phyloP scores from a whole-genome alignment of 2,888 invertebrate species.

The Drosophila quinaria region DNA sequence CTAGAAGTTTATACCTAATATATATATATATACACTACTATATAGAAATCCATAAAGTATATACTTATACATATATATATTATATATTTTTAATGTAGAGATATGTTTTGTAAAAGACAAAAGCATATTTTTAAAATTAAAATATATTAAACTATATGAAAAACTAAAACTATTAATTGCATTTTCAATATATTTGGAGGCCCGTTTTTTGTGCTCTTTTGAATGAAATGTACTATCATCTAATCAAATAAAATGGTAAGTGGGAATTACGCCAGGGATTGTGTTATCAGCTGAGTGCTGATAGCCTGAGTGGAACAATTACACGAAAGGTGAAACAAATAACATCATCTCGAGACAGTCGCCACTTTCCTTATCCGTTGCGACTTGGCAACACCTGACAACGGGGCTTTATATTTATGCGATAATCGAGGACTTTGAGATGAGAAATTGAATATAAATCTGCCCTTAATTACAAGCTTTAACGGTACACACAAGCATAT shows the following conservation, averaged over 20 bases:
- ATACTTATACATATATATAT: conserved; percentile 54
- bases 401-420: background rate
- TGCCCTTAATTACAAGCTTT: conserved; percentile 43
- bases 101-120: conserved; percentile 79
- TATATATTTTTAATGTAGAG: conserved; percentile 79
- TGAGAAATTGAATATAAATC: conserved; percentile 25
- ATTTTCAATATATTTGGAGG: conserved; percentile 5
- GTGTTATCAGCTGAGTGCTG: conserved; percentile 37
- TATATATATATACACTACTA: conserved; percentile 64
- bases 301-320: conserved; percentile 21
- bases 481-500: conserved; percentile 29
- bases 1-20: conserved; percentile 74
- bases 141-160: conserved; percentile 51
- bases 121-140: conserved; percentile 79
- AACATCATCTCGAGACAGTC: conserved; percentile 10
- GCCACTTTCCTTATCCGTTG: conserved; percentile 3
- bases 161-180: conserved; percentile 25
- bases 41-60: conserved; percentile 61
- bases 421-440: background rate
- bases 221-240: conserved; percentile 21
- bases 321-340: conserved; percentile 16
- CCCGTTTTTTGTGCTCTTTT: conserved; percentile 7
- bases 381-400: conserved; percentile 10
- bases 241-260: conserved; percentile 2
- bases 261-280: conserved; percentile 3